Evolutionary conservation across 2,888 invertebrate genomes (phyloP).

Genomic region (Drosophila histrio): DNA sequence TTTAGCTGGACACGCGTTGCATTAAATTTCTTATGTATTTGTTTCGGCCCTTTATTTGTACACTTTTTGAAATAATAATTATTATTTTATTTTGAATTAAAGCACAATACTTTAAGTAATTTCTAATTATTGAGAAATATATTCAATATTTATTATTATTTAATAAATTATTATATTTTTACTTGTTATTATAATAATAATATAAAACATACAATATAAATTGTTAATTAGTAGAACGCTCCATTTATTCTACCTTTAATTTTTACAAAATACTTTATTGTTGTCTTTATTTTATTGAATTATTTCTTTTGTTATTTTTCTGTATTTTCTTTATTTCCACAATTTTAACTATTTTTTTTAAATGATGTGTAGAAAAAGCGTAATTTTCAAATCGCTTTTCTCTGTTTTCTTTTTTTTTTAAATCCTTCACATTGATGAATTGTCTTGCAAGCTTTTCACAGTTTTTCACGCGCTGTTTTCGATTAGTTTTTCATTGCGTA

Average conservation of each 20-base stretch:
- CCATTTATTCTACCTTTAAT: not conserved
- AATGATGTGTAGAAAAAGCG: too few species aligned
- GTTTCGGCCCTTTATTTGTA: not conserved
- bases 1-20: constrained; percentile 1
- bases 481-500: constrained; percentile 28
- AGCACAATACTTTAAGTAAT: not conserved
- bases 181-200: too few species aligned
- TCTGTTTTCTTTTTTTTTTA: constrained; percentile 2
- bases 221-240: not conserved
- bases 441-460: constrained; percentile 10
- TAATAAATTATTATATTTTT: too few species aligned
- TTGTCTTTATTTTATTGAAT: not conserved
- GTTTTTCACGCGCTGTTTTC: constrained; percentile 27
- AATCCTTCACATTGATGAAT: constrained; percentile 18
- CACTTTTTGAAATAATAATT: not conserved
- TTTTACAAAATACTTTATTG: not conserved
- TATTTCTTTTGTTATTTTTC: not conserved
- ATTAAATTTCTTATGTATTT: not conserved
- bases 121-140: not conserved
- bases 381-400: constrained; percentile 10
- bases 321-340: not conserved
- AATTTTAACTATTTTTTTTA: not conserved
- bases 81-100: not conserved
- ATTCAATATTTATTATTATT: not conserved
- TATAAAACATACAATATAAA: too few species aligned